Percentiles rank a stretch among this genome's conserved stretches.
phyloP scores from a whole-genome alignment of 1,140 invertebrate genomes.

The Philaenus spumarius region DNA sequence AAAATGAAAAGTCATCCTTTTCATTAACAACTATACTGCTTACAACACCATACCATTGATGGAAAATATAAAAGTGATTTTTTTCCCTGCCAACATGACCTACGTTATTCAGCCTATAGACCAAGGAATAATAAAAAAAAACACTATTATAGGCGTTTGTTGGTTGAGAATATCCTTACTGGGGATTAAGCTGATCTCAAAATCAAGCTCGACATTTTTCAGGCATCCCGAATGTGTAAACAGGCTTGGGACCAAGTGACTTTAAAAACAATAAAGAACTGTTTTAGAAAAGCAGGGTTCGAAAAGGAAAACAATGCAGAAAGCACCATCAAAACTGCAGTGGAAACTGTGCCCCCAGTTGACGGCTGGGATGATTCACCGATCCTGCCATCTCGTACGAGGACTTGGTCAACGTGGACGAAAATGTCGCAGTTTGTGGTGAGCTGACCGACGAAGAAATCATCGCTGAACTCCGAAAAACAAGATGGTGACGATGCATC shows the following conservation, averaged over 20 bases:
- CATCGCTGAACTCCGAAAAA: constrained; percentile 2
- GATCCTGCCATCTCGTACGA: constrained; percentile 9
- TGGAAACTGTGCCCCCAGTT: constrained; percentile 3
- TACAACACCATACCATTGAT: too few relatives aligned
- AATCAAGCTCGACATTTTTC: background rate
- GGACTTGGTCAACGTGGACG: constrained; percentile 18
- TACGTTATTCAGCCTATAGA: too few relatives aligned
- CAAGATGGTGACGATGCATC: background rate
- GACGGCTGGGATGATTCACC: constrained; percentile 14
- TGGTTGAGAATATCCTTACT: too few relatives aligned
- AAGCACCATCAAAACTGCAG: too few relatives aligned
- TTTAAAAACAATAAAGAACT: constrained; percentile 13
- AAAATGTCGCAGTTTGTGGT: too few relatives aligned
- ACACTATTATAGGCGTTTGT: background rate
- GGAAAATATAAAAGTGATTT: too few relatives aligned
- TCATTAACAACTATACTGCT: background rate
- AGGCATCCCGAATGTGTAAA: too few relatives aligned
- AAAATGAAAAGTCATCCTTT: constrained; percentile 13
- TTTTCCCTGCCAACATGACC: too few relatives aligned
- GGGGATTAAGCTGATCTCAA: background rate
- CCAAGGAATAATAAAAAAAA: too few relatives aligned
- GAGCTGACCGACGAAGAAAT: constrained; percentile 9
- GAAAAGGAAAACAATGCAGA: constrained; percentile 6
- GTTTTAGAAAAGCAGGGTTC: constrained; percentile 18
- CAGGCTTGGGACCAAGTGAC: constrained; percentile 14